Percentiles rank a stretch among this genome's conserved stretches.
Evolutionary conservation across 2,113 vertebrate species (phyloP).

Genomic region (Theristicus caerulescens): DNA sequence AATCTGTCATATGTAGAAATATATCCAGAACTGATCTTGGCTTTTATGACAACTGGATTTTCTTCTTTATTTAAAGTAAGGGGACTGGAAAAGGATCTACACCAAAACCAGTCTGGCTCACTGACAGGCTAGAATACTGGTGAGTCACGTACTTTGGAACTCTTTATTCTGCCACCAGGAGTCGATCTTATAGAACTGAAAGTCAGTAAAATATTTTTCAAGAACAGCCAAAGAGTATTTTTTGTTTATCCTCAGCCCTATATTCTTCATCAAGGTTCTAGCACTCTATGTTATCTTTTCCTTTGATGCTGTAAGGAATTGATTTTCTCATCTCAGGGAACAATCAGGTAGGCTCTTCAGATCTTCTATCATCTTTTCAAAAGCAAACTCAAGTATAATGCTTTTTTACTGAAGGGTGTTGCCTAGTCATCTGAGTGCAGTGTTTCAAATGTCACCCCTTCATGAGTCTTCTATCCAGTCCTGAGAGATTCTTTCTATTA

Average conservation of each 20-base stretch:
- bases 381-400: not conserved
- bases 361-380: not conserved
- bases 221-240: not conserved
- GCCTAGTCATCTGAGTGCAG: not conserved
- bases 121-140: not conserved
- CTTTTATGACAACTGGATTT: not conserved
- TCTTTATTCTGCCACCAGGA: not conserved
- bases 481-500: not conserved
- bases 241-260: not conserved
- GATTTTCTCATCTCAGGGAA: not conserved
- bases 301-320: not conserved
- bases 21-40: not conserved
- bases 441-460: not conserved
- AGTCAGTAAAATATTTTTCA: not conserved
- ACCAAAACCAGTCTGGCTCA: not conserved
- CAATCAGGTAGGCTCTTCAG: not conserved
- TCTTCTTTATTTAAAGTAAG: not conserved
- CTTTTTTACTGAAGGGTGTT: not conserved
- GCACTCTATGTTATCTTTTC: not conserved
- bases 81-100: not conserved
- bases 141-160: not conserved
- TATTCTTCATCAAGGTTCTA: not conserved
- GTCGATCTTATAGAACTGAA: not conserved
- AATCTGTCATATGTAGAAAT: not conserved
- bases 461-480: not conserved